A percentile compares a stretch with the other conserved stretches of the same genome.
Conservation (phyloP, 2,888 invertebrate species). For the Esperia sulphurella region DNA sequence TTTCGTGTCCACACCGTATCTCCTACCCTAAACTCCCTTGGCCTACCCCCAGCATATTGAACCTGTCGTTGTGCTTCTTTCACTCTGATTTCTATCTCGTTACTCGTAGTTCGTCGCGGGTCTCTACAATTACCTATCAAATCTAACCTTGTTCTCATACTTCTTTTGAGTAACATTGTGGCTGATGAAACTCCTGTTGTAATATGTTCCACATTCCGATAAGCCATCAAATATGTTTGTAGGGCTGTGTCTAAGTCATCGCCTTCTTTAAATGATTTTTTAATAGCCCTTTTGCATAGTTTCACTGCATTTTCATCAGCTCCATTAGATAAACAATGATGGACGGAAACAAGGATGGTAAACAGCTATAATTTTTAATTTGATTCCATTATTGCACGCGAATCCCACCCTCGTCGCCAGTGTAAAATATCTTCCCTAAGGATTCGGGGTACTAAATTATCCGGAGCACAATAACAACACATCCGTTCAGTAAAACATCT, state of each 20-base stretch:
- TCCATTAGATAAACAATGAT: slow-evolving; percentile 16
- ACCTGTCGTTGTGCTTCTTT: neutral
- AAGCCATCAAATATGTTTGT: neutral
- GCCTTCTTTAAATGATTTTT: neutral
- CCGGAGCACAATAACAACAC: too few species aligned
- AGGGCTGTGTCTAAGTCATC: neutral
- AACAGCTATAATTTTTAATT: slow-evolving; percentile 1
- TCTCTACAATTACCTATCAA: neutral
- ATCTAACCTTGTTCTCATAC: neutral
- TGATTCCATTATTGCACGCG: slow-evolving; percentile 7
- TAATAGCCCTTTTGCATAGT: slow-evolving; percentile 11
- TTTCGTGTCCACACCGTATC: neutral
- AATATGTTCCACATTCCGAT: neutral
- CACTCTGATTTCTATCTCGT: neutral
- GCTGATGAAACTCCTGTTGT: slow-evolving; percentile 1
- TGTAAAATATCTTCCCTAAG: too few species aligned
- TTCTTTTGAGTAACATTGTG: neutral
- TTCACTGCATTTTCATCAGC: slow-evolving; percentile 15
- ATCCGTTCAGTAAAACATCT: too few species aligned
- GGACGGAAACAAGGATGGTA: slow-evolving; percentile 13
- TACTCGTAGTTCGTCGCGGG: neutral
- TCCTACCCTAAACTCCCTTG: neutral
- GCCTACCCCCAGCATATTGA: neutral
- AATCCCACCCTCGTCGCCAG: too few species aligned
- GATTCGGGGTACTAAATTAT: too few species aligned